Evolutionary conservation across 2,888 invertebrate genomes (phyloP).

Genomic region (Globia sparganii): DNA sequence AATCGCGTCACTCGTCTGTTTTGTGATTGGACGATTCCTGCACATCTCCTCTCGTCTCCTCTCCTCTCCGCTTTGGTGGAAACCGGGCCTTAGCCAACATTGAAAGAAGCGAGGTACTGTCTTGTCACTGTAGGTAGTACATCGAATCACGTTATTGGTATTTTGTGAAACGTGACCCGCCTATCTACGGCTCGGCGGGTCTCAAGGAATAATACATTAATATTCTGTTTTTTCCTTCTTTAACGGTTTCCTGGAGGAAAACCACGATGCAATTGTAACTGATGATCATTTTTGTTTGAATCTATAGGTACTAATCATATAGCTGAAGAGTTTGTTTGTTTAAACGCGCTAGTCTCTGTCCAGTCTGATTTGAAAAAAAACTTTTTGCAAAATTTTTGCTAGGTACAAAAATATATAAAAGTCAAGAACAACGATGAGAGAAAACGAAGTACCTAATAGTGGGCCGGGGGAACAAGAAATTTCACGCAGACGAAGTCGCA

Average conservation of each 20-base stretch:
- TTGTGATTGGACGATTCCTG: too few species aligned
- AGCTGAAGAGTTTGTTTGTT: not conserved
- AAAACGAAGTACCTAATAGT: not conserved
- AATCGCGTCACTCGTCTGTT: too few species aligned
- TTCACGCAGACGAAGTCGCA: not conserved
- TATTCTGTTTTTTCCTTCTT: constrained; percentile 53
- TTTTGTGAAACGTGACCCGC: constrained; percentile 51
- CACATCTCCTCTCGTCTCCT: too few species aligned
- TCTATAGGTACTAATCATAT: not conserved
- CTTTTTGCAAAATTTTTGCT: too few species aligned
- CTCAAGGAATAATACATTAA: constrained; percentile 45
- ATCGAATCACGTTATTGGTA: constrained; percentile 39
- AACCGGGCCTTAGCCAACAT: too few species aligned
- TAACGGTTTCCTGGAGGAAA: constrained; percentile 53
- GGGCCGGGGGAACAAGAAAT: not conserved
- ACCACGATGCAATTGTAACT: constrained; percentile 10
- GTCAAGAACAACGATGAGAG: not conserved
- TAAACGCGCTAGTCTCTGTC: too few species aligned
- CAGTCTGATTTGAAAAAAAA: too few species aligned
- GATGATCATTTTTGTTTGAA: constrained; percentile 20
- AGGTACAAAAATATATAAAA: not conserved
- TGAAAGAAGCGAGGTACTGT: not conserved
- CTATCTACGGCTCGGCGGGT: constrained; percentile 12
- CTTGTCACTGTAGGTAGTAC: constrained; percentile 10
- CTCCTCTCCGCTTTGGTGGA: too few species aligned